Evolutionary conservation across 2,888 invertebrate species (phyloP).

Genomic region (Deilephila porcellus): DNA sequence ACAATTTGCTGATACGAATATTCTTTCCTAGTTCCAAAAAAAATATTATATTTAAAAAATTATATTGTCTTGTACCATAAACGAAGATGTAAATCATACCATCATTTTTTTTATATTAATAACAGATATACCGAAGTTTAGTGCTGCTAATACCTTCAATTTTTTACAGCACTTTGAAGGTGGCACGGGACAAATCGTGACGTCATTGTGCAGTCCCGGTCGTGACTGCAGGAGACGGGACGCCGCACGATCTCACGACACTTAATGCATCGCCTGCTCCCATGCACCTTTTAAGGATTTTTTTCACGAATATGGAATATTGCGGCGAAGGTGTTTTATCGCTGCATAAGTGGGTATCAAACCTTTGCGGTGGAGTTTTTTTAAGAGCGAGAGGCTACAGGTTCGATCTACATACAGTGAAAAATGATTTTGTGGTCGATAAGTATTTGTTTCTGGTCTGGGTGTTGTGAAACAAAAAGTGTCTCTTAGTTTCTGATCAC

Average conservation of each 20-base stretch:
- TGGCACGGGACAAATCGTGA: constrained; percentile 24
- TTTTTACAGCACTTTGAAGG: background rate
- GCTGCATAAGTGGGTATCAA: background rate
- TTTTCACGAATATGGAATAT: constrained; percentile 16
- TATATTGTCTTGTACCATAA: no score
- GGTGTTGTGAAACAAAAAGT: no score
- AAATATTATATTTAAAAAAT: no score
- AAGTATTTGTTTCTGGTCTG: no score
- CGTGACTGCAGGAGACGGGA: constrained; percentile 29
- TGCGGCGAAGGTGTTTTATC: background rate
- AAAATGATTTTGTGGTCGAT: no score
- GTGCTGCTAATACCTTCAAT: background rate
- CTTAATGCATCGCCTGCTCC: constrained; percentile 18
- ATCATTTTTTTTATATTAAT: no score
- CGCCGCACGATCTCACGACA: constrained; percentile 23
- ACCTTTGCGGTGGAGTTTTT: background rate
- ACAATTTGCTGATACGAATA: no score
- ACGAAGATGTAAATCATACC: no score
- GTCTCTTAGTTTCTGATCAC: no score
- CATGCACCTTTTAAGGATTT: constrained; percentile 17
- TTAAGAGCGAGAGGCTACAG: no score
- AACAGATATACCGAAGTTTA: background rate
- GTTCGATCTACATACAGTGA: no score
- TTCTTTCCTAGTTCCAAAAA: no score
- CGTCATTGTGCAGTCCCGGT: constrained; percentile 31